Conservation (phyloP, 2,797 vertebrate species). For the Eidolon dupreanum region DNA sequence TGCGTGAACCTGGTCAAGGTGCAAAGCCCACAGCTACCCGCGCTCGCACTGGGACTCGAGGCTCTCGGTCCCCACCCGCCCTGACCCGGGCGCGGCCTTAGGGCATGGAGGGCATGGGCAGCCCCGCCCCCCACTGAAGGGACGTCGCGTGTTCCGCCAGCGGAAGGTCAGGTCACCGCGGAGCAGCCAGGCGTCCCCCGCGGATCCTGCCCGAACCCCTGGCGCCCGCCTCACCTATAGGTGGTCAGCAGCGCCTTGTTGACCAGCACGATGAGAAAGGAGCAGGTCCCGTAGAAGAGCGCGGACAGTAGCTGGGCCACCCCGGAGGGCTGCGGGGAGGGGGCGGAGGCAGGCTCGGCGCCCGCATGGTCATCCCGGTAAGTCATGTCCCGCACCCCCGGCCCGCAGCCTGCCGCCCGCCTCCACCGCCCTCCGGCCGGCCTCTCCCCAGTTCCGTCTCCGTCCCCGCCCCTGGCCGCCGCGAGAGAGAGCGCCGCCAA, state of each 20-base stretch:
- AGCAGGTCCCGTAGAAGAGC: conserved; percentile 90
- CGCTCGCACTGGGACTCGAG: rapidly evolving
- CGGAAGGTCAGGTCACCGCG: background rate
- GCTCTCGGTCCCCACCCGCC: background rate
- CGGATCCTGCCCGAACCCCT: background rate
- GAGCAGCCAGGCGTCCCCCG: background rate
- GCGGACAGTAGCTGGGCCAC: conserved; percentile 86
- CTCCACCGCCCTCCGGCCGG: background rate
- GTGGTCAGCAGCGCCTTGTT: conserved; percentile 94
- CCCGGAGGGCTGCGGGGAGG: conserved; percentile 1
- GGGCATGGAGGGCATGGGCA: background rate
- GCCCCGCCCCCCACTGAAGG: background rate
- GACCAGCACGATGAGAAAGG: conserved; percentile 91
- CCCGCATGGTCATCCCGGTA: background rate
- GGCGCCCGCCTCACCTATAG: conserved; percentile 88
- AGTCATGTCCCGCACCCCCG: background rate
- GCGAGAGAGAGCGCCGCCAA: conserved; percentile 52
- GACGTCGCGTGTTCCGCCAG: background rate
- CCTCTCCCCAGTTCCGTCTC: background rate
- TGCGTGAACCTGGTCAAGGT: background rate
- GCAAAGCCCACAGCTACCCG: background rate
- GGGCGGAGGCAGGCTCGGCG: background rate
- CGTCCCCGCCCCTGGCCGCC: background rate
- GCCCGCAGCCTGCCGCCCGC: background rate
- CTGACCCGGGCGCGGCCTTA: background rate